A percentile compares a stretch with the other conserved stretches of the same genome.
Evolutionary conservation across 2,113 vertebrate genomes (phyloP).

Genomic region (Chaetodon trifascialis): DNA sequence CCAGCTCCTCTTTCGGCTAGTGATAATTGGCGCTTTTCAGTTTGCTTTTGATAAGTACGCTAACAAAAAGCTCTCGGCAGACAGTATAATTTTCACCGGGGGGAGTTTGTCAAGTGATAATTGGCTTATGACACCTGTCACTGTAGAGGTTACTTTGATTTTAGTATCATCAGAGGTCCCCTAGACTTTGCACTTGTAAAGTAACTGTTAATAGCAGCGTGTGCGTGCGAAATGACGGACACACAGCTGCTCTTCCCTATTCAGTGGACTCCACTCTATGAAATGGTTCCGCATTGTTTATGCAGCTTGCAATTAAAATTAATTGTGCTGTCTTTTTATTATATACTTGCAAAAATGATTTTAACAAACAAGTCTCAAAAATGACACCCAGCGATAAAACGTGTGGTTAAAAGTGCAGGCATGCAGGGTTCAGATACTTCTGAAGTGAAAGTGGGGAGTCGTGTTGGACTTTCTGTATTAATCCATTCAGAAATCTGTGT

Average conservation of each 20-base stretch:
- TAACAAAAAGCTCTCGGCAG: slow-evolving; percentile 53
- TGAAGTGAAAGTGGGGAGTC: background rate
- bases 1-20: slow-evolving; percentile 5
- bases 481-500: background rate
- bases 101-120: slow-evolving; percentile 55
- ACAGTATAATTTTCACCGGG: slow-evolving; percentile 46
- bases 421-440: background rate
- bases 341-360: slow-evolving; percentile 1
- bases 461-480: background rate
- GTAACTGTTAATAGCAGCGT: slow-evolving; percentile 41
- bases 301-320: slow-evolving; percentile 43
- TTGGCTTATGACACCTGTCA: slow-evolving; percentile 61
- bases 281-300: slow-evolving; percentile 37
- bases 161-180: slow-evolving; percentile 43
- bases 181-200: slow-evolving; percentile 43
- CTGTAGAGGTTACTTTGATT: slow-evolving; percentile 49
- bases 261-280: slow-evolving; percentile 10
- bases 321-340: slow-evolving; percentile 43
- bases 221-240: slow-evolving; percentile 10
- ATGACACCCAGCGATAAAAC: slow-evolving; percentile 2
- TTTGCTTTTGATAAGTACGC: slow-evolving; percentile 43
- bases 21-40: slow-evolving; percentile 57
- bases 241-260: slow-evolving; percentile 38
- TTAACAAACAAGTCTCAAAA: slow-evolving; percentile 14
- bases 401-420: background rate